Conservation (phyloP, 2,797 vertebrate genomes). For the Mallotus villosus region DNA sequence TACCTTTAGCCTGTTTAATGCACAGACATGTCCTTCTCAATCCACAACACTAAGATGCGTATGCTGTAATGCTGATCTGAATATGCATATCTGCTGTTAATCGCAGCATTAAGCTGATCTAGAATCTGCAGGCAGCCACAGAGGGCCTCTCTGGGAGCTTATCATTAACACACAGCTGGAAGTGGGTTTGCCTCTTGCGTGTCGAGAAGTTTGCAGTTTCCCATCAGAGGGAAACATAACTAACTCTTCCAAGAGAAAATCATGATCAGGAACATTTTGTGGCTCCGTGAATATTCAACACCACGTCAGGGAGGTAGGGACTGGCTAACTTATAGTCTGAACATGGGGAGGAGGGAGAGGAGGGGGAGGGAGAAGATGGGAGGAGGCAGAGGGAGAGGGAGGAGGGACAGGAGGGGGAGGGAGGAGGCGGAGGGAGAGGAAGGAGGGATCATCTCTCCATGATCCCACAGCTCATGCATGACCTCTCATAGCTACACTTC, state of each 20-base stretch:
- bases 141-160: constrained; percentile 21
- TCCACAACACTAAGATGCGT: not conserved
- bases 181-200: constrained; percentile 6
- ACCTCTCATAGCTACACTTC: too few species aligned
- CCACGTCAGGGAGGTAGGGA: not conserved
- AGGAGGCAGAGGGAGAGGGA: not conserved
- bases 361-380: not conserved
- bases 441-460: too few species aligned
- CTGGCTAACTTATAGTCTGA: constrained; percentile 1
- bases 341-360: not conserved
- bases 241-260: constrained; percentile 8
- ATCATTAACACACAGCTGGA: constrained; percentile 23
- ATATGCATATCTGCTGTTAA: not conserved
- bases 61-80: constrained; percentile 7
- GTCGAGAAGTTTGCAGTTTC: constrained; percentile 16
- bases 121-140: constrained; percentile 5
- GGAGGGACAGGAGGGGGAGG: too few species aligned
- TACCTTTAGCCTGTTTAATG: not conserved
- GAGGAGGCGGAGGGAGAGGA: not conserved
- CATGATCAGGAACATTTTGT: constrained; percentile 12
- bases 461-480: too few species aligned
- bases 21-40: not conserved
- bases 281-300: constrained; percentile 19
- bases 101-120: constrained; percentile 11
- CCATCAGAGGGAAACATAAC: not conserved